These are phyloP conservation scores for Hypercompe scribonia DNA, from an alignment of 2,888 invertebrate genomes.

Conservation along the genomic window DNA sequence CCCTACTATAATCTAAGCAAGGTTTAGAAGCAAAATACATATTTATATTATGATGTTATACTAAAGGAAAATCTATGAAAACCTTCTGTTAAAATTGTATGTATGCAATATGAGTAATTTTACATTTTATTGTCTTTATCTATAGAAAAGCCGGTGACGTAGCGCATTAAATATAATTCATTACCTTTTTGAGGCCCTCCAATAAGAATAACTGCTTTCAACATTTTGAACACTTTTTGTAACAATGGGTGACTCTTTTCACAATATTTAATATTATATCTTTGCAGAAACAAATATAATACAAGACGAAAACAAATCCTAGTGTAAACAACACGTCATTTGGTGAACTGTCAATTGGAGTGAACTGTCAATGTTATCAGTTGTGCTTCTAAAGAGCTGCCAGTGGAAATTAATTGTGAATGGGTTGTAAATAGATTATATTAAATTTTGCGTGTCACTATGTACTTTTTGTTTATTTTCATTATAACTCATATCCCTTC, in stretches of 20 bases:
- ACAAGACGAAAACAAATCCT: background rate
- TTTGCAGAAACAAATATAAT: background rate
- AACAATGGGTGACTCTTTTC: background rate
- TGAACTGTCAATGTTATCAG: background rate
- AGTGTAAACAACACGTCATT: conserved; percentile 47
- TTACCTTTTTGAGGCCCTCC: conserved; percentile 98
- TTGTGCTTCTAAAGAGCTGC: background rate
- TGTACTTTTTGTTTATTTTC: no score
- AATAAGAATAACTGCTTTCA: conserved; percentile 96
- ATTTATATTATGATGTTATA: background rate
- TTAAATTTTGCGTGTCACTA: no score
- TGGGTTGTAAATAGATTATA: no score
- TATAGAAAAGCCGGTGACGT: conserved; percentile 65
- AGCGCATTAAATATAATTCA: conserved; percentile 23
- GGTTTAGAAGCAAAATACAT: background rate
- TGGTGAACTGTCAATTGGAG: conserved; percentile 5
- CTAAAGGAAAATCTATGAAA: background rate
- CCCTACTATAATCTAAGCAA: background rate
- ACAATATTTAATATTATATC: background rate
- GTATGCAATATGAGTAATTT: background rate
- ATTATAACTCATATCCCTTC: no score
- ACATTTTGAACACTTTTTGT: conserved; percentile 74
- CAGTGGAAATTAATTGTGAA: no score
- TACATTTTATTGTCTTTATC: background rate
- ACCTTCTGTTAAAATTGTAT: background rate